Percentiles rank a stretch among this genome's conserved stretches.
phyloP scores from a whole-genome alignment of 1,140 invertebrate genomes.

The Magallana gigas region DNA sequence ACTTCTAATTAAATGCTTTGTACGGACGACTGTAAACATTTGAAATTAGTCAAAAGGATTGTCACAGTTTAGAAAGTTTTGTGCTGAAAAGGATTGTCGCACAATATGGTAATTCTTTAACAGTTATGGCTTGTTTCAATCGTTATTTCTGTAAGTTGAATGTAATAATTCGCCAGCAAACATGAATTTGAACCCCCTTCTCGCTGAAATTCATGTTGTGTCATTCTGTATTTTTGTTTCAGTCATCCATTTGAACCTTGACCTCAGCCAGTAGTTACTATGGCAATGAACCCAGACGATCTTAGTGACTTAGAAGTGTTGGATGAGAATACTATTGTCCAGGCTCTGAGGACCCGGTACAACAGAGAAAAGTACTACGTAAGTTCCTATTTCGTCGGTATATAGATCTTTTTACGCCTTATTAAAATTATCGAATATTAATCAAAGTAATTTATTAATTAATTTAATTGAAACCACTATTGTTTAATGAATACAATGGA shows the following conservation, averaged over 20 bases:
- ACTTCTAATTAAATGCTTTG: not conserved
- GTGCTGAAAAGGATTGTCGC: not conserved
- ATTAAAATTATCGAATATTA: too few species aligned
- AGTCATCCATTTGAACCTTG: slow-evolving; percentile 12
- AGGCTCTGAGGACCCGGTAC: slow-evolving; percentile 60
- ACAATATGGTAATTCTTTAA: not conserved
- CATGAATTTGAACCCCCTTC: too few species aligned
- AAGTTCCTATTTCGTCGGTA: not conserved
- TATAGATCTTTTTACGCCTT: not conserved
- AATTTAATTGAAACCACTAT: too few species aligned
- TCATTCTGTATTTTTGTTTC: not conserved
- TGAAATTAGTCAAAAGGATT: not conserved
- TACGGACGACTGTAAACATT: not conserved
- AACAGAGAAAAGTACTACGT: slow-evolving; percentile 65
- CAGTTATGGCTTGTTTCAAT: not conserved
- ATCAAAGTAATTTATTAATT: too few species aligned
- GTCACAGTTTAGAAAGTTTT: not conserved
- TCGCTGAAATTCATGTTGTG: too few species aligned
- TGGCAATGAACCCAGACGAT: slow-evolving; percentile 62
- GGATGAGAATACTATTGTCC: slow-evolving; percentile 66
- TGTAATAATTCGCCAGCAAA: not conserved
- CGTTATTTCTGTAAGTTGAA: too few species aligned
- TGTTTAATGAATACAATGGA: too few species aligned
- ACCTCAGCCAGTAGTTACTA: slow-evolving; percentile 24
- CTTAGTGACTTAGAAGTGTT: slow-evolving; percentile 65